These are phyloP conservation scores for Struthidea cinerea DNA, from an alignment of 2,113 vertebrate species.

Conservation along the genomic window DNA sequence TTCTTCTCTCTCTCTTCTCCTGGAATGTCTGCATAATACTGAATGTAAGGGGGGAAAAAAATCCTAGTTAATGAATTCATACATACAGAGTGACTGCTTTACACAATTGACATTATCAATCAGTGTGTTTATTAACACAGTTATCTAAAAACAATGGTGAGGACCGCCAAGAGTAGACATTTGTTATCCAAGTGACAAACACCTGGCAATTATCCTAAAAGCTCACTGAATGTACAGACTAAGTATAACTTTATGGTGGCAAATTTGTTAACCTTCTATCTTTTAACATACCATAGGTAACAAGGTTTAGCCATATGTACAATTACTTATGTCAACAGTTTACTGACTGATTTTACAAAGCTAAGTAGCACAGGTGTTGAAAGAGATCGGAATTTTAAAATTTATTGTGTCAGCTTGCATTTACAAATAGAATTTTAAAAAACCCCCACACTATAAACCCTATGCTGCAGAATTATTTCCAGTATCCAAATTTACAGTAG, in stretches of 20 bases:
- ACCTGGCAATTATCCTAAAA: background rate
- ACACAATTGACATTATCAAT: background rate
- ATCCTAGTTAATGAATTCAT: background rate
- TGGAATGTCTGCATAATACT: slow-evolving; percentile 93
- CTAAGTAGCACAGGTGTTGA: background rate
- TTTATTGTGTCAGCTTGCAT: background rate
- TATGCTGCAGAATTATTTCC: background rate
- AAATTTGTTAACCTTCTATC: background rate
- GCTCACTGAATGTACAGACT: background rate
- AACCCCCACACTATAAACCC: background rate
- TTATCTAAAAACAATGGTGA: background rate
- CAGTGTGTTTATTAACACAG: background rate
- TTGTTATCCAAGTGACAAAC: background rate
- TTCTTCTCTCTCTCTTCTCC: slow-evolving; percentile 88
- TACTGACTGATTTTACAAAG: background rate
- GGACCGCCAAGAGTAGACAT: background rate
- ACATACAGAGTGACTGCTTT: background rate
- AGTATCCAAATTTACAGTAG: background rate
- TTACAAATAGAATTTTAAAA: background rate
- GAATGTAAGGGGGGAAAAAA: background rate
- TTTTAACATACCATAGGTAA: background rate
- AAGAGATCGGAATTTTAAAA: background rate
- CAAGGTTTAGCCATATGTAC: background rate
- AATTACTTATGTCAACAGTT: background rate
- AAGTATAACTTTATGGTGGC: background rate